Evolutionary conservation across 1,140 invertebrate genomes (phyloP), one percentile per base, ranked within the genome.

Genomic region (Drosophila tsacasi): DNA sequence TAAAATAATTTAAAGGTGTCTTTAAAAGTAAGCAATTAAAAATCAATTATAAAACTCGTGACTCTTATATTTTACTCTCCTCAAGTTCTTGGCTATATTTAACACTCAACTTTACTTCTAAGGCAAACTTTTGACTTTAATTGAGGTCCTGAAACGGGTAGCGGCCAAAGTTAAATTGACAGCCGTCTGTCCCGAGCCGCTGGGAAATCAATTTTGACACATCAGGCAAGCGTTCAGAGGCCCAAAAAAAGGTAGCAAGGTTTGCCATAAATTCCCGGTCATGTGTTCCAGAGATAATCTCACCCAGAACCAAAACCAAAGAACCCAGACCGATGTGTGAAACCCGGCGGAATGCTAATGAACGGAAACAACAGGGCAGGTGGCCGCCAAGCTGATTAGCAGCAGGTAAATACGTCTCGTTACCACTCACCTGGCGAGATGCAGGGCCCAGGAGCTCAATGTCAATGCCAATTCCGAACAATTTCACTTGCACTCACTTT

Each of bases 401-500:
- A 66, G 49, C 84, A 78, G 40, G 60, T 65, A 73, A 79, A 65
- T 52, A 72, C 52, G 37, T n/a, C 65, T 42, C 40, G 52, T 76
- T 57, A 54, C 46, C 62, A 71, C 76, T 78, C 40, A 79, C 76
- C 76, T 71, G 35, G 30, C 23, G 50, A 58, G 19, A 30, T 37
- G 21, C 37, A 12, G 32, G 15, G 19, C 65, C 13, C 61, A 76
- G 71, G 65, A 66, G 79, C 54, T 67, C 84, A 89, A 74, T 74
- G 73, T 75, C 76, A 89, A 89, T 86, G 79, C 57, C 83, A 83
- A 73, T 83, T 76, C 42, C 83, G 79, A 50, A 37, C 19, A 58
- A 30, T 58, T 78, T 69, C 64, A 77, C 64, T 57, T 68, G 52
- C 52, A 77, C 37, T 68, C 64, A 69, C 42, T 68, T 40, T 40